Evolutionary conservation across 2,888 invertebrate genomes (phyloP), one percentile per base, ranked within the genome.

Genomic region (Hirtodrosophila duncani): DNA sequence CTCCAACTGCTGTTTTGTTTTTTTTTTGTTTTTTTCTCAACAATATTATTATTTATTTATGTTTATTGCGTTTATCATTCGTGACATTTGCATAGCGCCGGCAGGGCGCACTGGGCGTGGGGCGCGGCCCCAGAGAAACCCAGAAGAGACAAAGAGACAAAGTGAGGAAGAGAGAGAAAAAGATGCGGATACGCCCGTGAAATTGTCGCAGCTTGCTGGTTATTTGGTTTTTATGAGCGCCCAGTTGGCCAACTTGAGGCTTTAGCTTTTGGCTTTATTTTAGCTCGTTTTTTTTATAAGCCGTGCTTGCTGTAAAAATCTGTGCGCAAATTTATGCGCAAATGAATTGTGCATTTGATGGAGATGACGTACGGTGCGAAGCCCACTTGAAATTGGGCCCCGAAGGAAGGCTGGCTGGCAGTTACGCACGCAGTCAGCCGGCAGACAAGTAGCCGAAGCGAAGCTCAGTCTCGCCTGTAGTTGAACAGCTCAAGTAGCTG

Each of bases 11-110:
- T n/a, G 39, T 27, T 63, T 33, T 39, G 42, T 56, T 44, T 55
- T 13, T 50, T 27, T 23, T 37, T 20, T 10, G 31, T 23, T 41
- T 14, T 5, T 43, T 26, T 39, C 23, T 39, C 27, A 31, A 48
- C 31, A 39, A 37, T 42, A 31, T 66, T 27, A 52, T 81, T 81
- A 70, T 69, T 74, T 81, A 74, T 81, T 74, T 81, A 81, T 74
- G 71, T 56, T 77, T 81, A 61, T 79, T 79, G 82, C 82, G 82
- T 74, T 74, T 74, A 81, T 74, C 74, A 81, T 74, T 81, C 61
- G 77, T 81, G 74, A 74, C 82, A 81, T 79, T 81, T 75, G 80
- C 80, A 81, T 61, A 81, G 74, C 80, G 82, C 77, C 81, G 52
- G 68, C 56, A 9, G 34, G 34, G 60, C 36, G 51, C 31, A n/a